phyloP scores from a whole-genome alignment of 2,797 vertebrate genomes.

The Molossus molossus region DNA sequence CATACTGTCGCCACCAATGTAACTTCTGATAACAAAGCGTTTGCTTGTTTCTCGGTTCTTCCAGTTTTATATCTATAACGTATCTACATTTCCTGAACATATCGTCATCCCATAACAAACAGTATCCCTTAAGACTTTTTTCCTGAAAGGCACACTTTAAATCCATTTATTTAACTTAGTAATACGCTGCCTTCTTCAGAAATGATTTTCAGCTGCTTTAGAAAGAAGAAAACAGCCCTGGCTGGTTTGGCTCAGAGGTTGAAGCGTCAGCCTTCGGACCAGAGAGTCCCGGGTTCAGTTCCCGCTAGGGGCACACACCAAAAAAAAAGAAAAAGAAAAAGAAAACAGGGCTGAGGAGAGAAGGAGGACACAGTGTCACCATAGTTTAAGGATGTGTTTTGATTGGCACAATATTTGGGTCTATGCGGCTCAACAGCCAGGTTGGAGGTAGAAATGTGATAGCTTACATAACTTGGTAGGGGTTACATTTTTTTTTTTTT shows the following conservation, averaged over 20 bases:
- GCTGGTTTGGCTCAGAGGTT: too few species aligned
- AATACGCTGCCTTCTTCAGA: background rate
- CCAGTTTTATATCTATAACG: background rate
- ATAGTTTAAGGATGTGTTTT: background rate
- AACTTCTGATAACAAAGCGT: background rate
- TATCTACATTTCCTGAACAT: constrained; percentile 17
- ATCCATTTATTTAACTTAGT: constrained; percentile 14
- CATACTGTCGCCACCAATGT: background rate
- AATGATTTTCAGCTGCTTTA: background rate
- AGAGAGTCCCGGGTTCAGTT: too few species aligned
- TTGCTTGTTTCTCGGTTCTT: background rate
- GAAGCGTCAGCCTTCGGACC: too few species aligned
- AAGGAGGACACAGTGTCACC: background rate
- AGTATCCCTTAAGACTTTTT: background rate
- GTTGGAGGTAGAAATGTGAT: background rate
- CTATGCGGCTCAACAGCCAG: background rate
- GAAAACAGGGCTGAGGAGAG: background rate
- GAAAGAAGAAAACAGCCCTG: background rate
- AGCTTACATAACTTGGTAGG: background rate
- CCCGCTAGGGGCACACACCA: too few species aligned
- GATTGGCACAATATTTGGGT: background rate
- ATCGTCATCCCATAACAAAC: background rate
- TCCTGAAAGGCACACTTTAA: background rate
- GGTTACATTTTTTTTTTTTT: background rate
- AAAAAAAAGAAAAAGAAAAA: background rate